phyloP scores from a whole-genome alignment of 2,888 invertebrate genomes.

The Sphinx pinastri region DNA sequence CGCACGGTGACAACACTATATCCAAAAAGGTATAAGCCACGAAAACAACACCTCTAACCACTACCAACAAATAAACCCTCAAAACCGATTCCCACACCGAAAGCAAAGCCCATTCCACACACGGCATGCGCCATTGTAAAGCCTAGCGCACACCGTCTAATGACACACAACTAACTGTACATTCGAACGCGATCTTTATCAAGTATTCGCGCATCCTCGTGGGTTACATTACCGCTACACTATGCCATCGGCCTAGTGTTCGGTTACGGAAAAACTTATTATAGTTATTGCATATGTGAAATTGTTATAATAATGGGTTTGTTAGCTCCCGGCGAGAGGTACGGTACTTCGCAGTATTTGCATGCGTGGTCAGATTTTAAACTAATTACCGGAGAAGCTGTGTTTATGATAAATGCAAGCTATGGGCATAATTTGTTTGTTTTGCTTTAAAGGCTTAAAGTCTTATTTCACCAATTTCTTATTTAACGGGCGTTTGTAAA shows the following conservation, averaged over 20 bases:
- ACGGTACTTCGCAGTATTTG: neutral
- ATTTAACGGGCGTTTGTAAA: no score
- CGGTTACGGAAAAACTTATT: slow-evolving; percentile 25
- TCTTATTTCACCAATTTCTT: no score
- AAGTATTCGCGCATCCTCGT: slow-evolving; percentile 45
- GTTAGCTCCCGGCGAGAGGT: neutral
- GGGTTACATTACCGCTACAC: slow-evolving; percentile 47
- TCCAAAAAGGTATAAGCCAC: no score
- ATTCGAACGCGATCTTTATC: slow-evolving; percentile 63
- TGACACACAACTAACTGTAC: slow-evolving; percentile 63
- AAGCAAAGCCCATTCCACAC: slow-evolving; percentile 23
- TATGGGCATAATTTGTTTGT: no score
- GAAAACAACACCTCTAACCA: neutral
- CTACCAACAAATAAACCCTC: neutral
- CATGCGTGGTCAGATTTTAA: neutral
- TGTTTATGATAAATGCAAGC: neutral
- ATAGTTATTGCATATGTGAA: slow-evolving; percentile 14
- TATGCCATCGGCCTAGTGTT: slow-evolving; percentile 32
- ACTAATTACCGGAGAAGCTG: neutral
- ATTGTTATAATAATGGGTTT: slow-evolving; percentile 1
- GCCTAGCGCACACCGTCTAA: slow-evolving; percentile 35
- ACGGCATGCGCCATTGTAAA: slow-evolving; percentile 30
- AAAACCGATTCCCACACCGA: neutral
- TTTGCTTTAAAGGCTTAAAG: no score
- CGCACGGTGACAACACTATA: no score